phyloP scores from a whole-genome alignment of 1,140 invertebrate genomes.

The Drosophila subobscura region DNA sequence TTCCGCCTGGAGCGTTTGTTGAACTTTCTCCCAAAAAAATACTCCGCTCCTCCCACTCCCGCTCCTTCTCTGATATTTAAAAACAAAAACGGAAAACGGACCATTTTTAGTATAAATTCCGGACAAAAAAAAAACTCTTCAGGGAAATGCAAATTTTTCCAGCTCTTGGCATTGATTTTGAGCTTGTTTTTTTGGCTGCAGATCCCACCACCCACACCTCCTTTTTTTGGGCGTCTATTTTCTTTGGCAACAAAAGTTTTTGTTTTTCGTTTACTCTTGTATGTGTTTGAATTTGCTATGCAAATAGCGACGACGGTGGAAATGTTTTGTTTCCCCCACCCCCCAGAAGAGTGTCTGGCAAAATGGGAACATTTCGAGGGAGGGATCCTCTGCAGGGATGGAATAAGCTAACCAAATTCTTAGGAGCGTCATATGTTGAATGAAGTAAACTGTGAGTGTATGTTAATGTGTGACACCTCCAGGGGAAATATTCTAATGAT shows the following conservation, averaged over 20 bases:
- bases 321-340: slow-evolving; percentile 41
- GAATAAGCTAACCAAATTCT: not conserved
- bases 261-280: slow-evolving; percentile 66
- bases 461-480: slow-evolving; percentile 53
- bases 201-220: not conserved
- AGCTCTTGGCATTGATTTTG: slow-evolving; percentile 77
- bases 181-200: slow-evolving; percentile 44
- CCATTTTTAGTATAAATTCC: slow-evolving; percentile 48
- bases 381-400: not conserved
- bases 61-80: slow-evolving; percentile 55
- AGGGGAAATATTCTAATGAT: not conserved
- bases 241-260: slow-evolving; percentile 55
- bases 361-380: not conserved
- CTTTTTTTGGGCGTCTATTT: slow-evolving; percentile 38
- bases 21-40: slow-evolving; percentile 30
- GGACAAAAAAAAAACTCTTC: slow-evolving; percentile 54
- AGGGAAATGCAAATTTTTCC: slow-evolving; percentile 75
- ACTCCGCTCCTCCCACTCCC: too few species aligned
- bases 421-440: slow-evolving; percentile 50
- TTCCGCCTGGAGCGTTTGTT: slow-evolving; percentile 71
- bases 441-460: slow-evolving; percentile 40
- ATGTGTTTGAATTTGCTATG: slow-evolving; percentile 72
- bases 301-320: slow-evolving; percentile 60
- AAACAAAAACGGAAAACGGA: slow-evolving; percentile 36
- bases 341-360: slow-evolving; percentile 30